Evolutionary conservation across 2,113 vertebrate genomes (phyloP).

Genomic region (Campylomormyrus tamandua): DNA sequence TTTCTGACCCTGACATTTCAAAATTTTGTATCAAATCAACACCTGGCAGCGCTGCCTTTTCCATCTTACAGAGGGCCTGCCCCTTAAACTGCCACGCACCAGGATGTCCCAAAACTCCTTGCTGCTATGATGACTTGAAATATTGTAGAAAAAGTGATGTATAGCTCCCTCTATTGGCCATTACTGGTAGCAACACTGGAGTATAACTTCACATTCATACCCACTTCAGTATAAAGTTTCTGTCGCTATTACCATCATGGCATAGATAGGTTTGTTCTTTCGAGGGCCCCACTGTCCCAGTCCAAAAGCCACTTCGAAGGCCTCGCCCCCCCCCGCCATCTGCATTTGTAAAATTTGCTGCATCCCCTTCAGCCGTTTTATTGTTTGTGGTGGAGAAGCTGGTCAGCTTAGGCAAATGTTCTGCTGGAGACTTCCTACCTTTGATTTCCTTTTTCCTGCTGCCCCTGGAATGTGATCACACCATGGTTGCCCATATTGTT

Average conservation of each 20-base stretch:
- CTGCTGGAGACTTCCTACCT: background rate
- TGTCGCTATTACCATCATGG: background rate
- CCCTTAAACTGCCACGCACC: background rate
- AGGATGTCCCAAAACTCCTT: background rate
- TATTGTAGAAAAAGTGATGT: background rate
- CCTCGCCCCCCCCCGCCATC: background rate
- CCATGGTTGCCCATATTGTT: background rate
- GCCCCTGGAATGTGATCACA: background rate
- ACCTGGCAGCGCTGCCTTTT: background rate
- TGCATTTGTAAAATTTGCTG: background rate
- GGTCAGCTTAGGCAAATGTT: background rate
- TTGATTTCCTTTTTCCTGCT: background rate
- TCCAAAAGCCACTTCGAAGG: background rate
- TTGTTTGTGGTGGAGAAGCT: background rate
- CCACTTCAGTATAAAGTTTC: background rate
- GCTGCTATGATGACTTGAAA: background rate
- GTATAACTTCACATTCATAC: background rate
- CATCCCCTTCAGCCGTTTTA: background rate
- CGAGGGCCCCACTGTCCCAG: background rate
- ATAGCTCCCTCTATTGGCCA: background rate
- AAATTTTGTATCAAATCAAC: background rate
- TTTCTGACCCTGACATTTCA: background rate
- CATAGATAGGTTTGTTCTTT: background rate
- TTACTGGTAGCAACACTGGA: background rate
- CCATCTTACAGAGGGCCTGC: background rate